Base-by-base conservation (phyloP, 2,888 invertebrate genomes). In the Caradrina kadenii region DNA sequence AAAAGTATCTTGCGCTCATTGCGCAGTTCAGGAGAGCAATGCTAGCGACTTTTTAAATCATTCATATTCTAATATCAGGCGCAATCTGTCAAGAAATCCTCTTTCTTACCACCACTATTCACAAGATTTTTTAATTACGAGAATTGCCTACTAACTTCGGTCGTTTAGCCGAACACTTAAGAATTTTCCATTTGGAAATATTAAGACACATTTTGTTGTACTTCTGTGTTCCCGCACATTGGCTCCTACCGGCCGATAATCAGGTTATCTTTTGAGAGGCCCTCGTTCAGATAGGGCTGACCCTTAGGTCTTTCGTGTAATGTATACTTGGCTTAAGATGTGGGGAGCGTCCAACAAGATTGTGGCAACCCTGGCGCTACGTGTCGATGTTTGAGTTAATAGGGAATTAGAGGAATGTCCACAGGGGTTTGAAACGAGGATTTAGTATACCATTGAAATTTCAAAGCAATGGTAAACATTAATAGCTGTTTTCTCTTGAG, bases 211-310 rank as follows among this genome's bases (percentile, higher is more conserved):
- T 13, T 42, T 42, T 42, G 42, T 48, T 7, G 35, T 26, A 6
- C 19, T 80, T 65, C 72, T 80, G 67, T 5, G 2, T 64, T 39
- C 0, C 3, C 8, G 1, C 13, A n/a, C 19, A 13, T 7, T 76
- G 67, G 10, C n/a, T 0, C 60, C 58, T 61, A 50, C 39, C 71
- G 63, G 19, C 52, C 72, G 58, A 80, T 73, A 75, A 79, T 80
- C 63, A 61, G 56, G 76, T 80, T 81, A 77, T 81, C 79, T 81
- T 73, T 64, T 39, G 45, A 73, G 62, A 63, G 58, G 65, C 63
- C 66, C 66, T 64, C 69, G 65, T 64, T 70, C 56, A 50, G 72
- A 70, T 49, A 74, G 79, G 76, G 79, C 49, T 74, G 68, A 61
- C 74, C 66, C 73, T 54, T 45, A 31, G 54, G 35, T 13, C 60